These are phyloP conservation scores for Drosophila parthenogenetica DNA, from an alignment of 2,888 invertebrate species.

Conservation along the genomic window DNA sequence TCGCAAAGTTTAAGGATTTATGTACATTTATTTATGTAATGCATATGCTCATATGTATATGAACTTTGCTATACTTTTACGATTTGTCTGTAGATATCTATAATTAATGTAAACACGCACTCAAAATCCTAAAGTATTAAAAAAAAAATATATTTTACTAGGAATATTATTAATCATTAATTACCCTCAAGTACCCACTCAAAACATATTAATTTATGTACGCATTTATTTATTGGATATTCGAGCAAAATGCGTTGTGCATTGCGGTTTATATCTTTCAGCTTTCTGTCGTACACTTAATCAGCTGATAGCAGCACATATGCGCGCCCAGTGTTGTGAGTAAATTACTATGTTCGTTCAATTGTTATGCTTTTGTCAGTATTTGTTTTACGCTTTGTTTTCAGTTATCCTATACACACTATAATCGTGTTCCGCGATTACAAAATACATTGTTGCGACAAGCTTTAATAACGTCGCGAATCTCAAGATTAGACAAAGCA, in stretches of 20 bases:
- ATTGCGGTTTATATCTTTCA: slow-evolving; percentile 22
- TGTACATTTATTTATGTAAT: too few relatives aligned
- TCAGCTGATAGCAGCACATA: slow-evolving; percentile 43
- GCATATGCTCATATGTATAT: too few relatives aligned
- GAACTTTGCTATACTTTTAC: too few relatives aligned
- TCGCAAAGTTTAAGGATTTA: background rate
- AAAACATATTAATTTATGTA: background rate
- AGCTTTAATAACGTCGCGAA: slow-evolving; percentile 26
- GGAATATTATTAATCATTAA: background rate
- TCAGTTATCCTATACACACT: slow-evolving; percentile 17
- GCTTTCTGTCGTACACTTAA: slow-evolving; percentile 36
- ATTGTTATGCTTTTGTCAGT: slow-evolving; percentile 15
- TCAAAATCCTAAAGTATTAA: too few relatives aligned
- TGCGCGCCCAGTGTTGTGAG: slow-evolving; percentile 3
- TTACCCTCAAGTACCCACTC: background rate
- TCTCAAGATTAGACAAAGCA: slow-evolving; percentile 11
- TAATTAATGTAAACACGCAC: too few relatives aligned
- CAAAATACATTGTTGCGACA: slow-evolving; percentile 31
- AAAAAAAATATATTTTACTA: too few relatives aligned
- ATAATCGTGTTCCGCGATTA: slow-evolving; percentile 30
- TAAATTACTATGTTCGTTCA: background rate
- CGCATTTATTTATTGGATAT: slow-evolving; percentile 6
- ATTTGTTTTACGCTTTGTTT: slow-evolving; percentile 30
- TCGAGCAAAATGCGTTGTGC: slow-evolving; percentile 2
- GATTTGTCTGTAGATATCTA: background rate